These are phyloP conservation scores for Oncorhynchus gorbuscha DNA, from an alignment of 2,113 vertebrate genomes.

Conservation along the genomic window DNA sequence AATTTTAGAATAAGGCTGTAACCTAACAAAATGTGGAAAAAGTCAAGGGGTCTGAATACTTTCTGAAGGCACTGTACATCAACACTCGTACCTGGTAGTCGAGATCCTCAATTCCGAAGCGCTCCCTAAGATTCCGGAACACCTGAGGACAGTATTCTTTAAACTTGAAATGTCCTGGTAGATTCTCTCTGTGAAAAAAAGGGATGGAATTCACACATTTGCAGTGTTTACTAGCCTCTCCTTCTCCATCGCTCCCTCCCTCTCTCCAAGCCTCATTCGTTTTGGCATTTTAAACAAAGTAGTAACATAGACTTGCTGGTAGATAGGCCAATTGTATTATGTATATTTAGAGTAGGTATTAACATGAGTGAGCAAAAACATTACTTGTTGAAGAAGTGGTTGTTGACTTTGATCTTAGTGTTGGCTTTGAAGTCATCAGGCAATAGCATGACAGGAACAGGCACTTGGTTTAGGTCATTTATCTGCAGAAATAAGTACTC, in stretches of 20 bases:
- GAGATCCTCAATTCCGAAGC: constrained; percentile 89
- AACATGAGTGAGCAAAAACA: not conserved
- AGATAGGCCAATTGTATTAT: too few relatives aligned
- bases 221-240: too few relatives aligned
- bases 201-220: not conserved
- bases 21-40: too few relatives aligned
- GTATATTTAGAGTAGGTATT: too few relatives aligned
- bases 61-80: too few relatives aligned
- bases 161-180: constrained; percentile 94
- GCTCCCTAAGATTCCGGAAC: constrained; percentile 89
- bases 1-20: too few relatives aligned
- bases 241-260: too few relatives aligned
- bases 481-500: constrained; percentile 68
- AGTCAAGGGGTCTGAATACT: too few relatives aligned
- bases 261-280: not conserved
- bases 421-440: constrained; percentile 95
- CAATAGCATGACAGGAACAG: constrained; percentile 90
- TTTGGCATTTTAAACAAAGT: not conserved
- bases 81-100: constrained; percentile 84
- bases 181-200: constrained; percentile 80
- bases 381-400: constrained; percentile 94
- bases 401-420: constrained; percentile 95
- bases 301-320: too few relatives aligned
- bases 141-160: constrained; percentile 96
- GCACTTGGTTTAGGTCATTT: constrained; percentile 91